phyloP scores from a whole-genome alignment of 2,113 vertebrate genomes.

The Phoenicopterus ruber region DNA sequence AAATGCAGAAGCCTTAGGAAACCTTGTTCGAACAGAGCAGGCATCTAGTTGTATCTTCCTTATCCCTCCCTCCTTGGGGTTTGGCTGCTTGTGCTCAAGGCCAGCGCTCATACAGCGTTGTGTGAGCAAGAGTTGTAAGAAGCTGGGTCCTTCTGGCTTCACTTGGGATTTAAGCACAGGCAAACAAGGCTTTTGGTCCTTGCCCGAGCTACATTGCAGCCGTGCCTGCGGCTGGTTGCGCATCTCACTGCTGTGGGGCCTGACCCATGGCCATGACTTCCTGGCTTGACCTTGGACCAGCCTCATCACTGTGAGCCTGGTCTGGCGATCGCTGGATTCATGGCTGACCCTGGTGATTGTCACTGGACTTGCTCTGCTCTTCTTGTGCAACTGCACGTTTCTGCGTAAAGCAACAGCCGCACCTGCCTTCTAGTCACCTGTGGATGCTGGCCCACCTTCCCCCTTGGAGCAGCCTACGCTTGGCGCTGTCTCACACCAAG shows the following conservation, averaged over 20 bases:
- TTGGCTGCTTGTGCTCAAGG: not conserved
- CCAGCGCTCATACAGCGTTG: not conserved
- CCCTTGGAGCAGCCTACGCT: not conserved
- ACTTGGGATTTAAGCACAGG: not conserved
- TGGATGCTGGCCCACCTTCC: not conserved
- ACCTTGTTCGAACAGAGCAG: not conserved
- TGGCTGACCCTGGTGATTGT: rapidly evolving
- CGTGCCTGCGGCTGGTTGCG: rapidly evolving
- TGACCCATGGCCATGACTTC: not conserved
- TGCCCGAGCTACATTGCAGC: not conserved
- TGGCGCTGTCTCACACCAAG: not conserved
- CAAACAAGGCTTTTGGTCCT: not conserved
- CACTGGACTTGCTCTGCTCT: not conserved
- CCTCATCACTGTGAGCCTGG: too few relatives aligned
- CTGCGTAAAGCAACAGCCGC: not conserved
- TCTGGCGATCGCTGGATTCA: too few relatives aligned
- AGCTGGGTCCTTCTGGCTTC: not conserved
- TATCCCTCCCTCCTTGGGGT: not conserved
- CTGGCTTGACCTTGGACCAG: not conserved
- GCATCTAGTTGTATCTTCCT: not conserved
- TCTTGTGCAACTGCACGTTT: not conserved
- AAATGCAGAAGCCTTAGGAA: not conserved
- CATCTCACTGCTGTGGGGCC: not conserved
- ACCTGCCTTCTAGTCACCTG: not conserved
- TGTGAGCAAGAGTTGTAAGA: not conserved